Evolutionary conservation across 1,140 invertebrate species (phyloP).

Genomic region (Lycorma delicatula): DNA sequence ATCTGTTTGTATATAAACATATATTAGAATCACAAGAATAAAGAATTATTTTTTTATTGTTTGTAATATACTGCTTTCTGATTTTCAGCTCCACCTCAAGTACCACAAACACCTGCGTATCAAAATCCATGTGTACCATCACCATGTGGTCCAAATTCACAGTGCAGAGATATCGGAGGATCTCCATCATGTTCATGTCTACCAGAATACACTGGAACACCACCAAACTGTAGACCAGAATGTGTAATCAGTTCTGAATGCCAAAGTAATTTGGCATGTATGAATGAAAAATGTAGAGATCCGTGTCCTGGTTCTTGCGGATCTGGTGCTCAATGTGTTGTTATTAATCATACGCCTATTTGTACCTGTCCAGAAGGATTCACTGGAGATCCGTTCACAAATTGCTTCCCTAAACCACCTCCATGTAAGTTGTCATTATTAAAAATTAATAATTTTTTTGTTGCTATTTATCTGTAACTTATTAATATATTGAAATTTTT

Average conservation of each 20-base stretch:
- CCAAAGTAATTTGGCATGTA: conserved; percentile 56
- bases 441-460: neutral
- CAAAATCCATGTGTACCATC: conserved; percentile 43
- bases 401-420: conserved; percentile 42
- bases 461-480: no score
- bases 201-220: conserved; percentile 49
- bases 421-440: conserved; percentile 31
- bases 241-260: conserved; percentile 67
- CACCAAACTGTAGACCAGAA: conserved; percentile 62
- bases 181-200: conserved; percentile 47
- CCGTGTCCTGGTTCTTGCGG: conserved; percentile 68
- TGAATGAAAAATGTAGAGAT: conserved; percentile 60
- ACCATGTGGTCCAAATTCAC: conserved; percentile 47
- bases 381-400: conserved; percentile 50
- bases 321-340: conserved; percentile 46
- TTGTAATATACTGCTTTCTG: conserved; percentile 13
- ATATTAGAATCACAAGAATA: no score
- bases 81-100: conserved; percentile 16
- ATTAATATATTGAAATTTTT: no score
- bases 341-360: conserved; percentile 46
- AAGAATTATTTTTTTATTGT: conserved; percentile 26
- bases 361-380: conserved; percentile 48
- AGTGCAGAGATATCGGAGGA: conserved; percentile 45
- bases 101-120: conserved; percentile 1
- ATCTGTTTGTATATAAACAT: no score